These are phyloP conservation scores for Salticus scenicus DNA, from an alignment of 2,888 invertebrate species.

Conservation along the genomic window DNA sequence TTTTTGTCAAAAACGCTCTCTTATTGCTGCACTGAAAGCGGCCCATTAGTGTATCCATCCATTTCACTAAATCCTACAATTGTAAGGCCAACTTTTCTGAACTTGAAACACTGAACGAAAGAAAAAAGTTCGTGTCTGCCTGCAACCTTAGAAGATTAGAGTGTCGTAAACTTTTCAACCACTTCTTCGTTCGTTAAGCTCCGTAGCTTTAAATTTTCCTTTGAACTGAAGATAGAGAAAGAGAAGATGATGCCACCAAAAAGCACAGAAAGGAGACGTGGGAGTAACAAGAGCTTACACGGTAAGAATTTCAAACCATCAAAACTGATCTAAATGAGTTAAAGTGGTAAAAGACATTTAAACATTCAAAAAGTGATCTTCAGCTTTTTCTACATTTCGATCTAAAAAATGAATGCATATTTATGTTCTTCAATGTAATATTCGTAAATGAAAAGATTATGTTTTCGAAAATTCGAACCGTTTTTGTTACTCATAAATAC, in stretches of 20 bases:
- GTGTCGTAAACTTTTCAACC: conserved; percentile 66
- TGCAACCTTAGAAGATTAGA: conserved; percentile 62
- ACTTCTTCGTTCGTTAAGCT: conserved; percentile 61
- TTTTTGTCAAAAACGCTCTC: conserved; percentile 22
- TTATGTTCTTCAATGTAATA: too few relatives aligned
- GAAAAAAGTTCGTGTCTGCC: conserved; percentile 53
- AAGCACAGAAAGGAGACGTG: conserved; percentile 34
- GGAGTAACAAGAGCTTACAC: conserved; percentile 48
- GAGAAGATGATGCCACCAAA: conserved; percentile 18
- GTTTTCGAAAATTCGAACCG: too few relatives aligned
- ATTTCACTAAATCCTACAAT: conserved; percentile 61
- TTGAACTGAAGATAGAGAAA: conserved; percentile 52
- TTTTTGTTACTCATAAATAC: too few relatives aligned
- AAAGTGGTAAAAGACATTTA: too few relatives aligned
- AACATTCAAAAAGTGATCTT: too few relatives aligned
- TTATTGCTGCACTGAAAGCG: conserved; percentile 19
- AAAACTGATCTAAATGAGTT: too few relatives aligned
- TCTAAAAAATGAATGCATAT: too few relatives aligned
- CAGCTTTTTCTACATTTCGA: too few relatives aligned
- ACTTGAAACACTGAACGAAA: conserved; percentile 37
- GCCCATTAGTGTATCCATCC: conserved; percentile 54
- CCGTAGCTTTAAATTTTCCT: conserved; percentile 60
- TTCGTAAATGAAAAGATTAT: too few relatives aligned
- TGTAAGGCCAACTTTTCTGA: conserved; percentile 59
- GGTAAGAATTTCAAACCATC: conserved; percentile 22